Evolutionary conservation across 2,888 invertebrate species (phyloP), one percentile per base, ranked within the genome.

Genomic region (Caenorhabditis sinica): DNA sequence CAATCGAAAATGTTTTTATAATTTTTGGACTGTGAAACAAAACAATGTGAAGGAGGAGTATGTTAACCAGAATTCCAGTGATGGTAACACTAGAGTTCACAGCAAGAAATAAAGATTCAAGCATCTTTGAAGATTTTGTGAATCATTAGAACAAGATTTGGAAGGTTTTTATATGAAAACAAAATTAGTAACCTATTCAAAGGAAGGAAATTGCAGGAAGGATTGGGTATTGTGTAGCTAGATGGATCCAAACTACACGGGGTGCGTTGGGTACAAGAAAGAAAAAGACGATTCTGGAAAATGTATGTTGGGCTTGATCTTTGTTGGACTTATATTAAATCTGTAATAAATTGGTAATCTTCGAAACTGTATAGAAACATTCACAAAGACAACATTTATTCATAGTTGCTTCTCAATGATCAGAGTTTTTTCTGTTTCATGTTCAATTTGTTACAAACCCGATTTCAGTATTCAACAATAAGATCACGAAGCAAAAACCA

Each of bases 1-100:
- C 33, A 17, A 60, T 49, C 1, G 76, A 76, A 20, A 58, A 76
- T 5, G 76, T 68, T 58, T 28, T 56, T 15, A 76, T 76, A 23
- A 68, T 30, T 15, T 40, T 45, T 15, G 76, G 76, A 25, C 68
- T 76, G 20, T 76, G 69, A 49, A 71, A 69, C 0, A 71, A 2
- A n/a, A 68, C 63, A 45, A 77, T 36, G 51, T 71, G 23, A 25
- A 60, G 61, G 4, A 77, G 53, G 28, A 71, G 23, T 13, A 71
- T 13, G 33, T 71, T 76, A 13, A 71, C n/a, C 13, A 60, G 40
- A 9, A 30, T 43, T 45, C 71, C 79, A 33, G 61, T 49, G 17
- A 45, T 17, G 25, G 65, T 60, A 0, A 49, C 40, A 28, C 8
- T 28, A 20, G 45, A 36, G 43, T 56, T 58, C 11, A 17, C 2